Evolutionary conservation across 2,888 invertebrate genomes (phyloP).

Genomic region (Branchellion lobata): DNA sequence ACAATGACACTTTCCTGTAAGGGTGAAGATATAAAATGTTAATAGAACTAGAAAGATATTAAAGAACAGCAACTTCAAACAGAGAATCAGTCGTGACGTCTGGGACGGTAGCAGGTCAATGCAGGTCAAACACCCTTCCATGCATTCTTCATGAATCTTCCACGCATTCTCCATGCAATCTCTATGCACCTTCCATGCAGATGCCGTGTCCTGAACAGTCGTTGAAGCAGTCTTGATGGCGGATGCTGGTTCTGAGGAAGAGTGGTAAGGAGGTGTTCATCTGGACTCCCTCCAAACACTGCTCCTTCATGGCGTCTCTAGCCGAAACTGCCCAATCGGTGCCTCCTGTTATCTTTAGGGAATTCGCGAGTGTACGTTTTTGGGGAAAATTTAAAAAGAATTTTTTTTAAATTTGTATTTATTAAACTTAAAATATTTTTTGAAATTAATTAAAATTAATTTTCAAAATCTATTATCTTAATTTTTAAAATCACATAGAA

Average conservation of each 20-base stretch:
- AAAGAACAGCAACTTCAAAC: too few species aligned
- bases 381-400: neutral
- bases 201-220: constrained; percentile 49
- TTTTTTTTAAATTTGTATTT: neutral
- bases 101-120: too few species aligned
- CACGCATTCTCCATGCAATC: too few species aligned
- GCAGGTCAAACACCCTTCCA: too few species aligned
- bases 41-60: too few species aligned
- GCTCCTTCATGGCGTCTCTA: constrained; percentile 52
- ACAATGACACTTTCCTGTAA: constrained; percentile 49
- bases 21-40: too few species aligned
- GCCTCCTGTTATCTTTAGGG: constrained; percentile 49
- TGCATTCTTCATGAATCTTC: too few species aligned
- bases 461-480: too few species aligned
- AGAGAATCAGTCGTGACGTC: too few species aligned
- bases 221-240: constrained; percentile 46
- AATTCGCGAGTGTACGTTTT: neutral
- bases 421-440: too few species aligned
- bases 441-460: too few species aligned
- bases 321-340: constrained; percentile 50
- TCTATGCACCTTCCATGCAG: constrained; percentile 49
- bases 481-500: too few species aligned
- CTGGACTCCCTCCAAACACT: constrained; percentile 51
- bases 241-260: constrained; percentile 44
- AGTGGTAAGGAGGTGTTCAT: constrained; percentile 47